Percentiles rank a stretch among this genome's conserved stretches.
Evolutionary conservation across 1,140 invertebrate species (phyloP).

Genomic region (Drosophila orena): DNA sequence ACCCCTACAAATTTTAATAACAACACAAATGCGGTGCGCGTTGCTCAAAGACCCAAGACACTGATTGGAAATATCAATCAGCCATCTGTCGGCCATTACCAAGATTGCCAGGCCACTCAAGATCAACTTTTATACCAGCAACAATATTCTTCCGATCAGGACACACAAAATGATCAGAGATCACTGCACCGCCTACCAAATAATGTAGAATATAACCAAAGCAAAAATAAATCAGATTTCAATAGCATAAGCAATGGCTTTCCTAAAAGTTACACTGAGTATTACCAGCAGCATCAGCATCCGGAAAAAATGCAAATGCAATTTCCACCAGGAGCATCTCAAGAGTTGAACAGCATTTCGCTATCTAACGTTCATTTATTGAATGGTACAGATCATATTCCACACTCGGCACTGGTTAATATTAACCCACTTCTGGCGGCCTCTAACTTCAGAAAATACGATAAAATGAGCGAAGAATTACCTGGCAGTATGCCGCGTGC

Average conservation of each 20-base stretch:
- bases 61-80: constrained; percentile 77
- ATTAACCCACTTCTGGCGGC: constrained; percentile 74
- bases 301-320: constrained; percentile 43
- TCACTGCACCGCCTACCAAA: constrained; percentile 52
- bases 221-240: constrained; percentile 31
- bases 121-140: constrained; percentile 50
- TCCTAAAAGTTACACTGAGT: constrained; percentile 72
- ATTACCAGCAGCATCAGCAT: constrained; percentile 63
- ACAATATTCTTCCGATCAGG: constrained; percentile 51
- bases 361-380: constrained; percentile 54
- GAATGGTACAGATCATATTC: constrained; percentile 67
- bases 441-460: constrained; percentile 71
- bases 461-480: constrained; percentile 48
- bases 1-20: constrained; percentile 85
- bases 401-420: constrained; percentile 44
- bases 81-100: constrained; percentile 49
- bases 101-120: constrained; percentile 52
- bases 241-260: constrained; percentile 73
- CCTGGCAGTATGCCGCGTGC: constrained; percentile 38
- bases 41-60: constrained; percentile 78
- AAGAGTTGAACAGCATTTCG: constrained; percentile 60
- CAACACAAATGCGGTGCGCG: constrained; percentile 82
- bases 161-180: constrained; percentile 37
- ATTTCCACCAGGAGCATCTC: constrained; percentile 33
- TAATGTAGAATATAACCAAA: constrained; percentile 37